Percentiles rank a stretch among this genome's conserved stretches.
Evolutionary conservation across 2,888 invertebrate species (phyloP).

Genomic region (Rosalia funebris): DNA sequence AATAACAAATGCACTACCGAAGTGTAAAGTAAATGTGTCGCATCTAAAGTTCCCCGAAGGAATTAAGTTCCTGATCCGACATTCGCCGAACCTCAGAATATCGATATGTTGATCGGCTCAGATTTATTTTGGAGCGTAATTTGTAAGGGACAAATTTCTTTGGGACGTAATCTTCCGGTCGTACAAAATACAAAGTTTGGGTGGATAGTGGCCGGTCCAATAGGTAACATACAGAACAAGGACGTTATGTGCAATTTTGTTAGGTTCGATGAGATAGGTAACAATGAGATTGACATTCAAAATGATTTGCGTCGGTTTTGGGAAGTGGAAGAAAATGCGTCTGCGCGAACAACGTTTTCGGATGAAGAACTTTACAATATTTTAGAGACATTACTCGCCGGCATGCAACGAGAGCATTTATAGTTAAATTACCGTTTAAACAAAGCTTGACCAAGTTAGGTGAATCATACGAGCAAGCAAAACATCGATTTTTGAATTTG

Average conservation of each 20-base stretch:
- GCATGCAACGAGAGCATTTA: slow-evolving; percentile 7
- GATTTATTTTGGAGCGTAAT: slow-evolving; percentile 13
- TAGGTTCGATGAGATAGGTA: background rate
- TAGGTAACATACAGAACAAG: background rate
- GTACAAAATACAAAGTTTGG: slow-evolving; percentile 16
- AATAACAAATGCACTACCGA: slow-evolving; percentile 3
- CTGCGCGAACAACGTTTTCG: background rate
- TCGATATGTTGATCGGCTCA: slow-evolving; percentile 13
- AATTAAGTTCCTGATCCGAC: slow-evolving; percentile 1
- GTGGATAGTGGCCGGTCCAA: slow-evolving; percentile 12
- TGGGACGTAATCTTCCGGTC: slow-evolving; percentile 10
- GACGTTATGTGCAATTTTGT: slow-evolving; percentile 1
- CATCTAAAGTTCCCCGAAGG: background rate
- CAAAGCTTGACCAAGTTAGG: slow-evolving; percentile 2
- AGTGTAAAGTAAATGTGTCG: slow-evolving; percentile 5
- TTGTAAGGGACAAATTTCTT: slow-evolving; percentile 1
- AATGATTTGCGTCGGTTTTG: slow-evolving; percentile 8
- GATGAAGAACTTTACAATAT: slow-evolving; percentile 12
- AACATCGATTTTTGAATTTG: slow-evolving; percentile 6
- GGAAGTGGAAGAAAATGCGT: slow-evolving; percentile 9
- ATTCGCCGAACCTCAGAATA: background rate
- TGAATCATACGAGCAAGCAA: slow-evolving; percentile 15
- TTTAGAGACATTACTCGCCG: too few species aligned
- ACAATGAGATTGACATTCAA: slow-evolving; percentile 12
- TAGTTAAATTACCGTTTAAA: slow-evolving; percentile 20